Evolutionary conservation across 2,888 invertebrate genomes (phyloP).

Genomic region (Blastobasis adustella): DNA sequence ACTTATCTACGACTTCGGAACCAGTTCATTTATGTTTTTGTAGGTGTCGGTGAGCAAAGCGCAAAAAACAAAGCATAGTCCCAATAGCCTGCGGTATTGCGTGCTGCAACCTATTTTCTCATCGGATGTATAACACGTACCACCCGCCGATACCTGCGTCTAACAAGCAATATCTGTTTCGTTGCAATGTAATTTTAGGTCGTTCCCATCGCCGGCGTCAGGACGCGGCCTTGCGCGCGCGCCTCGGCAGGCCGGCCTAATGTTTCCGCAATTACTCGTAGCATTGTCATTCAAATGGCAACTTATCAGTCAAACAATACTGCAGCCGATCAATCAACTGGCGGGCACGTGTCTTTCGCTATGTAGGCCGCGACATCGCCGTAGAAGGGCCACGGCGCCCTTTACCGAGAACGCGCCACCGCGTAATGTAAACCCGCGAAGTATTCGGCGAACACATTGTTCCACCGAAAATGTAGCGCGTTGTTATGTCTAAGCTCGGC

Average conservation of each 20-base stretch:
- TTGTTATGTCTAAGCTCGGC: conserved; percentile 42
- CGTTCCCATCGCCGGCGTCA: conserved; percentile 48
- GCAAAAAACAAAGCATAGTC: neutral
- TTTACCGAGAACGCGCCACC: conserved; percentile 25
- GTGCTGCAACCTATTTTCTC: conserved; percentile 32
- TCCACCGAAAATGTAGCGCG: conserved; percentile 35
- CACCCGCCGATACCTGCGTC: conserved; percentile 21
- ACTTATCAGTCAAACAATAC: conserved; percentile 31
- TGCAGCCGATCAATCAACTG: conserved; percentile 30
- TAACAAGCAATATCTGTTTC: conserved; percentile 34
- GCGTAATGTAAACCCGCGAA: conserved; percentile 14
- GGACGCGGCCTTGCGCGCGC: conserved; percentile 39
- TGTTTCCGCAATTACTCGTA: conserved; percentile 37
- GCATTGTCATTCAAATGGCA: conserved; percentile 30
- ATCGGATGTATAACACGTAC: conserved; percentile 24
- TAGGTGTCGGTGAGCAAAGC: neutral
- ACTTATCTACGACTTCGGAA: too few relatives aligned
- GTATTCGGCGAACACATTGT: conserved; percentile 41
- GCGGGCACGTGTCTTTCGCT: conserved; percentile 30
- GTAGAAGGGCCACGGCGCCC: conserved; percentile 34
- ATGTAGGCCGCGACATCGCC: conserved; percentile 39
- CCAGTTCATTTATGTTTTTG: too few relatives aligned
- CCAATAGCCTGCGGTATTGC: conserved; percentile 15
- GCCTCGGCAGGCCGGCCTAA: conserved; percentile 12
- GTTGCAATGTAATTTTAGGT: conserved; percentile 53